Base-by-base conservation (phyloP, 2,797 vertebrate genomes). In the Chelon labrosus region DNA sequence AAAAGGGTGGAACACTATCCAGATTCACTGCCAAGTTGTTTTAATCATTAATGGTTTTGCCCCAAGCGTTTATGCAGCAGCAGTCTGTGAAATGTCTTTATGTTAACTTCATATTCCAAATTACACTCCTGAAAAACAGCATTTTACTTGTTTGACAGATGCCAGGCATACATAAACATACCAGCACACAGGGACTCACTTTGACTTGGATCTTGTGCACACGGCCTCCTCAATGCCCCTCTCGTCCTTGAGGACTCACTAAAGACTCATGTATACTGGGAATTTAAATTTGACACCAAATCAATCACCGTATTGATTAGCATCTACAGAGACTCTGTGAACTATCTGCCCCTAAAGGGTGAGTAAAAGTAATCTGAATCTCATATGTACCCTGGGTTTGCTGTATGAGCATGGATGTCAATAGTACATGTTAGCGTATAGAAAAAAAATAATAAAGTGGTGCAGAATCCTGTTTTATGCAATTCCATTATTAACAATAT, bases 221-320 rank as follows among this genome's bases (percentile, higher is more conserved):
- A 38, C 38, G 49, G 49, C 64, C 41, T 69, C 47, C 16, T 42
- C 25, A 50, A 3, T 50, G 66, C 22, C 46, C 56, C 61, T 20
- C 57, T 65, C 0, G 63, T 81, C 85, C 85, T 91, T 85, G 74
- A 86, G 67, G 69, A 41, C 49, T 63, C 73, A 59, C 70, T 66
- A 16, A 82, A 79, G 80, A 70, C 75, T 82, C 16, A 3, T 76
- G 70, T 90, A 84, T 78, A 88, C 75, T 68, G 65, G 47, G 62
- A 46, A 67, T 86, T 79, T 77, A 59, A 81, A 89, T 84, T 11
- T 64, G 84, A 93, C 75, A 85, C 85, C 1, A 3, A 83, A 86
- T 91, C 84, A 83, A 80, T 90, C 60, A 57, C 38, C 59, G 63
- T 61, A 89, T 85, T 80, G 81, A 86, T 88, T 77, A 78, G 73